Conservation (phyloP, 2,113 vertebrate species). For the Hemibagrus wyckioides region DNA sequence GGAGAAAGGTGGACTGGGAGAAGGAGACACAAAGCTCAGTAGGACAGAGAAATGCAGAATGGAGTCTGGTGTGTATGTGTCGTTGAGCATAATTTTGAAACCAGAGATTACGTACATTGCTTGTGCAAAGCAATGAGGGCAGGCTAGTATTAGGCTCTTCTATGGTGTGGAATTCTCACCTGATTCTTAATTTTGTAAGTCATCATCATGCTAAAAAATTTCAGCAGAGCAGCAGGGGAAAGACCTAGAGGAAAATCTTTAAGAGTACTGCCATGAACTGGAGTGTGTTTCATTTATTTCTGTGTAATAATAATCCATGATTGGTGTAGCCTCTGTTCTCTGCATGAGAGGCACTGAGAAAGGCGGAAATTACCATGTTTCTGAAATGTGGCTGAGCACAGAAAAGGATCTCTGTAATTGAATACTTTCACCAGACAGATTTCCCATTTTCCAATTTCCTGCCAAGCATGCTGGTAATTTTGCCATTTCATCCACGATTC, state of each 20-base stretch:
- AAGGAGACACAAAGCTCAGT: slow-evolving; percentile 35
- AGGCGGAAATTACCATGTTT: slow-evolving; percentile 58
- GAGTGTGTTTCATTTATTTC: slow-evolving; percentile 55
- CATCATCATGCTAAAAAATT: slow-evolving; percentile 39
- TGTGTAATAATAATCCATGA: slow-evolving; percentile 58
- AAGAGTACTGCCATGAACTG: slow-evolving; percentile 53
- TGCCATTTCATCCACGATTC: slow-evolving; percentile 58
- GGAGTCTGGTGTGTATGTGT: slow-evolving; percentile 1
- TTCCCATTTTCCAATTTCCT: slow-evolving; percentile 63
- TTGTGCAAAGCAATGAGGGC: not conserved
- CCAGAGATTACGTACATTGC: slow-evolving; percentile 12
- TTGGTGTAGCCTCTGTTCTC: slow-evolving; percentile 55
- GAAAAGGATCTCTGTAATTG: slow-evolving; percentile 56
- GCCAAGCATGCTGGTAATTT: slow-evolving; percentile 56
- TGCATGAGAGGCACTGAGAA: slow-evolving; percentile 52
- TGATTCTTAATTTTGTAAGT: slow-evolving; percentile 49
- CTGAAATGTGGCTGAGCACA: slow-evolving; percentile 51
- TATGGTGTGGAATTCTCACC: slow-evolving; percentile 34
- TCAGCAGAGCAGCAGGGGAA: slow-evolving; percentile 48
- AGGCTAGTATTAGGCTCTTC: slow-evolving; percentile 22
- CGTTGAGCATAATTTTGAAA: slow-evolving; percentile 30
- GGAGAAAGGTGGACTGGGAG: slow-evolving; percentile 16
- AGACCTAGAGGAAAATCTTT: slow-evolving; percentile 39
- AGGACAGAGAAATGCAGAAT: slow-evolving; percentile 36
- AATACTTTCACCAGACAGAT: slow-evolving; percentile 60